These are phyloP conservation scores for Antechinus stuartii DNA, from an alignment of 2,113 vertebrate species.

Conservation along the genomic window DNA sequence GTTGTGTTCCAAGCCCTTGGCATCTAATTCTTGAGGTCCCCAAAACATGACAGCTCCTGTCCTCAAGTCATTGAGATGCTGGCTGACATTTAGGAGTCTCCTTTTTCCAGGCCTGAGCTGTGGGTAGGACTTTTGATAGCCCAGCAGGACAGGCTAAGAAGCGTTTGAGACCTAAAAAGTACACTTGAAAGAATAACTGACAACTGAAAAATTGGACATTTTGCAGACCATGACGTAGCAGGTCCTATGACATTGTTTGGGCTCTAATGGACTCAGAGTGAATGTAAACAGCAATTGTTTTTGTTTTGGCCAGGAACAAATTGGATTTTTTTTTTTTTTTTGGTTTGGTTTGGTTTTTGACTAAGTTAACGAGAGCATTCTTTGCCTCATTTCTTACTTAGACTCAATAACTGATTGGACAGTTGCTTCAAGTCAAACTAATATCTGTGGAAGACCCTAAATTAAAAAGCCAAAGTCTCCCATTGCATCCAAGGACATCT, in stretches of 20 bases:
- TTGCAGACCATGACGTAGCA: not conserved
- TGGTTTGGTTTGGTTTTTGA: too few relatives aligned
- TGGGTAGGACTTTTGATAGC: not conserved
- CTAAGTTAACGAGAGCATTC: too few relatives aligned
- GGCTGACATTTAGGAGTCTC: not conserved
- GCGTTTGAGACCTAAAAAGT: constrained; percentile 25
- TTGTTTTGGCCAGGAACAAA: not conserved
- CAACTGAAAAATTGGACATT: not conserved
- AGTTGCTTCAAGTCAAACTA: too few relatives aligned
- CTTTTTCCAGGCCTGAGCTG: not conserved
- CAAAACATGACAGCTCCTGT: not conserved
- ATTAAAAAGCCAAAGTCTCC: too few relatives aligned
- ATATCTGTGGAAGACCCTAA: too few relatives aligned
- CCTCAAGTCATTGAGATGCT: not conserved
- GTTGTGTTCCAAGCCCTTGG: not conserved
- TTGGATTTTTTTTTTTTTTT: too few relatives aligned
- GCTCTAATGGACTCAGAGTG: too few relatives aligned
- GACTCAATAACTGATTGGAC: too few relatives aligned
- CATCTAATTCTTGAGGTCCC: not conserved
- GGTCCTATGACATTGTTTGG: not conserved
- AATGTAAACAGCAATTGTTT: not conserved
- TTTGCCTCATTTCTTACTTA: too few relatives aligned
- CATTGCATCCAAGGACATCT: too few relatives aligned
- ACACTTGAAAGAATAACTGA: not conserved
- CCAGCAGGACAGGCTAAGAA: not conserved